Conservation (phyloP, 2,888 invertebrate species). For the Siphonodentalium dalli region DNA sequence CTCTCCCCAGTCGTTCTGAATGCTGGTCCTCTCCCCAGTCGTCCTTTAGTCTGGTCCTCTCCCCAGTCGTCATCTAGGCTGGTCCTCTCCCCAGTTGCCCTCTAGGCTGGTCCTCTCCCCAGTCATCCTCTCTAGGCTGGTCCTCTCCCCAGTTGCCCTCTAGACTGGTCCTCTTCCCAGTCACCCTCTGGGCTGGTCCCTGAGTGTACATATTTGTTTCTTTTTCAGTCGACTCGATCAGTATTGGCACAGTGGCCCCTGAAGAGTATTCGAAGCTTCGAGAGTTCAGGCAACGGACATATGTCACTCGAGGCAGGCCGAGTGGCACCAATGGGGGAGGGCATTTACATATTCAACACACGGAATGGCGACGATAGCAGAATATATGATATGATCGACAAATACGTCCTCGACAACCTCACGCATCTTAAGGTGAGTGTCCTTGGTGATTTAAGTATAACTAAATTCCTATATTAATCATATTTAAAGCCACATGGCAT, state of each 20-base stretch:
- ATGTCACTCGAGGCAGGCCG: constrained; percentile 58
- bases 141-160: too few relatives aligned
- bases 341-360: constrained; percentile 57
- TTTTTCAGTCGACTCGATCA: constrained; percentile 47
- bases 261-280: constrained; percentile 59
- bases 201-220: not conserved
- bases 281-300: constrained; percentile 54
- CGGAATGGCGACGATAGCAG: constrained; percentile 46
- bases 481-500: not conserved
- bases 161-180: too few relatives aligned
- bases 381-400: constrained; percentile 57
- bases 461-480: not conserved
- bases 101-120: too few relatives aligned
- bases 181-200: too few relatives aligned
- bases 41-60: too few relatives aligned
- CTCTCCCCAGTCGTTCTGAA: too few relatives aligned
- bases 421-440: constrained; percentile 33
- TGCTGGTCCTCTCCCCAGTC: too few relatives aligned
- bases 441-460: not conserved
- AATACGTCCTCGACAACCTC: constrained; percentile 49
- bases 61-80: too few relatives aligned
- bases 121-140: too few relatives aligned
- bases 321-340: constrained; percentile 60
- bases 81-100: too few relatives aligned
- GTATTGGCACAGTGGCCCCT: constrained; percentile 63